These are phyloP conservation scores for Sinocyclocheilus anshuiensis DNA, from an alignment of 2,113 vertebrate genomes.

Conservation along the genomic window DNA sequence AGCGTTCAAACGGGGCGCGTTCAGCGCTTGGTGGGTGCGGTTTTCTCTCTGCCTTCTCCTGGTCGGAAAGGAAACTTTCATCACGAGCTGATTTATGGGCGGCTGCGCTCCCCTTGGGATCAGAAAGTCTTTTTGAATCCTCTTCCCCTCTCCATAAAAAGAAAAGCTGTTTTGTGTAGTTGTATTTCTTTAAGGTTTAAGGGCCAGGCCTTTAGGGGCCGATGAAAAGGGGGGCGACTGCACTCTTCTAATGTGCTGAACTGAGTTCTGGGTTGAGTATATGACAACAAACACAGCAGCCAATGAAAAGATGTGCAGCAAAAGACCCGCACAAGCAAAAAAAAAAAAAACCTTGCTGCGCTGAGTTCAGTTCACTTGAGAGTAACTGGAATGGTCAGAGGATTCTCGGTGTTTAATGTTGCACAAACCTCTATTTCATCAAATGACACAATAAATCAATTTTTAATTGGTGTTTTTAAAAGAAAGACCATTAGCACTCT, in stretches of 20 bases:
- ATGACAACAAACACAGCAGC: constrained; percentile 43
- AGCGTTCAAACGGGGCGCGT: constrained; percentile 59
- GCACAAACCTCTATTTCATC: not conserved
- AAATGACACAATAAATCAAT: not conserved
- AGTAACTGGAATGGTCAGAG: not conserved
- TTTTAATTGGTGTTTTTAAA: not conserved
- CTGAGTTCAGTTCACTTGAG: constrained; percentile 1
- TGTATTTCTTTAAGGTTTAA: constrained; percentile 57
- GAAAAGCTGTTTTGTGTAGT: constrained; percentile 66
- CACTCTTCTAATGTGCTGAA: constrained; percentile 64
- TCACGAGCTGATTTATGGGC: constrained; percentile 77
- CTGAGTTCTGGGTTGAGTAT: constrained; percentile 47
- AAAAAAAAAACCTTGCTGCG: not conserved
- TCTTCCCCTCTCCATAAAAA: constrained; percentile 66
- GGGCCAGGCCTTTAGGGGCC: constrained; percentile 53
- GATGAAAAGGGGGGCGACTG: constrained; percentile 70
- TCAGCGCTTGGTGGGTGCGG: constrained; percentile 45
- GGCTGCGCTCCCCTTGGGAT: constrained; percentile 69
- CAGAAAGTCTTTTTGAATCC: constrained; percentile 73
- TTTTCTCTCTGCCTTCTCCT: constrained; percentile 72
- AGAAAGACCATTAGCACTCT: not conserved
- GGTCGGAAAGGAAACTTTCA: constrained; percentile 77
- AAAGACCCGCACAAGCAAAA: not conserved
- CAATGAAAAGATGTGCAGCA: constrained; percentile 26
- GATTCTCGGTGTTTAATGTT: not conserved